These are phyloP conservation scores for Litoditis marina DNA, from an alignment of 2,888 invertebrate species.

Conservation along the genomic window DNA sequence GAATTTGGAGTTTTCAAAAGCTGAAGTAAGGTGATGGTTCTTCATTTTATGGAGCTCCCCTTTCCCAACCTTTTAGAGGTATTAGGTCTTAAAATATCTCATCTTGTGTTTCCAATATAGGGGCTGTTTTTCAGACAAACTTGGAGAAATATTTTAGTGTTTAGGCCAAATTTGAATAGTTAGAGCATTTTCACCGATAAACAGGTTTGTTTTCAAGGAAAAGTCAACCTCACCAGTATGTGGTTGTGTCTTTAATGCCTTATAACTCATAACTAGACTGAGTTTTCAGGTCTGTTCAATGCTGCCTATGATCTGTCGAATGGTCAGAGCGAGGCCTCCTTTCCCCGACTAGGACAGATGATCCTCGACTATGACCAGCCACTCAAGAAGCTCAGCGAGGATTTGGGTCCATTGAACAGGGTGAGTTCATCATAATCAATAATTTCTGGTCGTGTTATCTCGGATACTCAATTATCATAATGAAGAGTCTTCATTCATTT, in stretches of 20 bases:
- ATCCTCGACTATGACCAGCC: slow-evolving; percentile 96
- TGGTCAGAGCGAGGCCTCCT: slow-evolving; percentile 71
- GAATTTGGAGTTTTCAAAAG: too few relatives aligned
- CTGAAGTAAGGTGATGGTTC: too few relatives aligned
- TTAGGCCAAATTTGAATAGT: too few relatives aligned
- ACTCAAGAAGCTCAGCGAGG: slow-evolving; percentile 88
- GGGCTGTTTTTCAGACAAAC: too few relatives aligned
- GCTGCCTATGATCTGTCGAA: slow-evolving; percentile 94
- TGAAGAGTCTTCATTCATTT: too few relatives aligned
- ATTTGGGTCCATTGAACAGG: slow-evolving; percentile 90
- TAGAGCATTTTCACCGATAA: neutral
- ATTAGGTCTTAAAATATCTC: too few relatives aligned
- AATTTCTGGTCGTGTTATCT: neutral
- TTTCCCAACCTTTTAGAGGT: too few relatives aligned
- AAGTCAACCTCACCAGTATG: neutral
- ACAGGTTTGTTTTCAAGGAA: too few relatives aligned
- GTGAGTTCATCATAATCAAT: slow-evolving; percentile 49
- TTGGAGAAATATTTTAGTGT: neutral
- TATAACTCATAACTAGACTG: neutral
- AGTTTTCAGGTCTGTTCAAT: slow-evolving; percentile 79
- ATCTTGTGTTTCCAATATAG: too few relatives aligned
- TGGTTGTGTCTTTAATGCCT: neutral
- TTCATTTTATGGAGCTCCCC: too few relatives aligned
- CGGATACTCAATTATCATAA: neutral
- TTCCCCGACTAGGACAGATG: slow-evolving; percentile 93